These are phyloP conservation scores for Zoanthus sociatus DNA, from an alignment of 92 coral and sea anemone species.

Conservation along the genomic window DNA sequence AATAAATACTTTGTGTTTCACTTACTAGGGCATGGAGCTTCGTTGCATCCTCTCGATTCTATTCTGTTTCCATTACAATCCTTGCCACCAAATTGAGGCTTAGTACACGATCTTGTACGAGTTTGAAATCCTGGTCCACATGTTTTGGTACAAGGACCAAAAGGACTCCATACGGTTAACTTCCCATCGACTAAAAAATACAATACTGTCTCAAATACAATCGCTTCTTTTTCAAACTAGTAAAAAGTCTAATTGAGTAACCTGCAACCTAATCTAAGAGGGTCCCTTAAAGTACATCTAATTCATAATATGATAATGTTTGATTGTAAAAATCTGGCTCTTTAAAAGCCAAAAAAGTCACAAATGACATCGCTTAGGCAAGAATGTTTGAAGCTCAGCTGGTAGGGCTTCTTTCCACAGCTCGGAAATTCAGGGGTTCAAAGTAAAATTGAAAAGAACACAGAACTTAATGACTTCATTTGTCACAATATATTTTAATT, in stretches of 20 bases:
- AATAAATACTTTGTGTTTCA: background rate
- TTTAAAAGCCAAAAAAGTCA: too few species aligned
- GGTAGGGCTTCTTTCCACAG: too few species aligned
- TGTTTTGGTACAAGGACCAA: conserved; percentile 2
- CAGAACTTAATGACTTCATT: too few species aligned
- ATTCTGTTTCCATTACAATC: conserved; percentile 27
- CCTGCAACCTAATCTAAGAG: too few species aligned
- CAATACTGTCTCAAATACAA: background rate
- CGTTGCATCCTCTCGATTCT: conserved; percentile 36
- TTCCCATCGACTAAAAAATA: conserved; percentile 1
- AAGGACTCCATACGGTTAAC: background rate
- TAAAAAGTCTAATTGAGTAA: background rate
- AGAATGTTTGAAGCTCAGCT: too few species aligned
- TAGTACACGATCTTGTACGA: conserved; percentile 46
- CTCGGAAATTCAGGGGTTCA: too few species aligned
- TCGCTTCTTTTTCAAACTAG: background rate
- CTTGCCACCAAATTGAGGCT: conserved; percentile 35
- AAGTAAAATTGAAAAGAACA: too few species aligned
- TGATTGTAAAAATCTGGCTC: too few species aligned
- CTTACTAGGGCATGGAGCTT: conserved; percentile 47
- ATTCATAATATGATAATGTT: too few species aligned
- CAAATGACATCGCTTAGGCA: too few species aligned
- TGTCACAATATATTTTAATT: too few species aligned
- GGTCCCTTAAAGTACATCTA: too few species aligned
- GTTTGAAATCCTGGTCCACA: conserved; percentile 15